These are phyloP conservation scores for Bombus confusus DNA, from an alignment of 1,140 invertebrate genomes.

Conservation along the genomic window DNA sequence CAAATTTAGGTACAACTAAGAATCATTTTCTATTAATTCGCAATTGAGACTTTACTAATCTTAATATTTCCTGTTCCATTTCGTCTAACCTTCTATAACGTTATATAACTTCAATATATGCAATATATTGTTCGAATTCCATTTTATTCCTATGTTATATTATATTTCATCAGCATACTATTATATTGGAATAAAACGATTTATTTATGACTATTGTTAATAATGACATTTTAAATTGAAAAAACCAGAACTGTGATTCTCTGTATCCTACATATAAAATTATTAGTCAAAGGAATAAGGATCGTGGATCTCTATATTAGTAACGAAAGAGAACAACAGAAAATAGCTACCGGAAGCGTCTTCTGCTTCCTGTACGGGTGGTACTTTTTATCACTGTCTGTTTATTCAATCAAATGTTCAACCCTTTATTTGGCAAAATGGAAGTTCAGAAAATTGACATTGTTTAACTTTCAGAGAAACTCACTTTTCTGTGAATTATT, in stretches of 20 bases:
- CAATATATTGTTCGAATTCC: too few relatives aligned
- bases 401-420: neutral
- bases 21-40: neutral
- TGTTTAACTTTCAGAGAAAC: too few relatives aligned
- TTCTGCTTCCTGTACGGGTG: neutral
- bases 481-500: neutral
- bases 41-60: neutral
- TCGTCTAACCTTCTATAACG: neutral
- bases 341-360: neutral
- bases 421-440: constrained; percentile 1
- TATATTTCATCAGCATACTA: neutral
- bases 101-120: too few relatives aligned
- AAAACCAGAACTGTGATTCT: constrained; percentile 46
- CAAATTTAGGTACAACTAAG: neutral
- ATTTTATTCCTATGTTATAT: neutral
- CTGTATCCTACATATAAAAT: neutral
- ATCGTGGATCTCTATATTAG: neutral
- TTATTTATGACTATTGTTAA: neutral
- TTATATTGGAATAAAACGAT: neutral
- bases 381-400: constrained; percentile 2
- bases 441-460: too few relatives aligned
- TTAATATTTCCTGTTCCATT: neutral
- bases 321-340: neutral
- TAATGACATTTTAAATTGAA: neutral
- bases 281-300: neutral